Percentiles rank a stretch among this genome's conserved stretches.
Conservation (phyloP, 2,797 vertebrate genomes). For the Carcharodon carcharias region DNA sequence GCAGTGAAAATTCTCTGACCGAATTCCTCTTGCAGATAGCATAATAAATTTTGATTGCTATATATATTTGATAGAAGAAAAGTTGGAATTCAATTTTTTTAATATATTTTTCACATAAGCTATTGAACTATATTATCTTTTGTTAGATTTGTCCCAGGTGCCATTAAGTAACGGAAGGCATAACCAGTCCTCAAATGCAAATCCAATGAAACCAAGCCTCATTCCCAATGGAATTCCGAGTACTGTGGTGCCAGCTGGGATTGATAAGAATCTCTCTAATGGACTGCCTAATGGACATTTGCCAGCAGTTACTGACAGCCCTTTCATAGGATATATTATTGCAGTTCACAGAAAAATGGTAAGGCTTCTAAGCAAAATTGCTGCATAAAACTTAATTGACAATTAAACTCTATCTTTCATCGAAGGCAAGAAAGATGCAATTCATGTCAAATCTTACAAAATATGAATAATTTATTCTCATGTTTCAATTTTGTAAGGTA, state of each 20-base stretch:
- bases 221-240: slow-evolving; percentile 82
- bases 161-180: slow-evolving; percentile 62
- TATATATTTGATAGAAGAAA: background rate
- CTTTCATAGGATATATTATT: slow-evolving; percentile 92
- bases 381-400: background rate
- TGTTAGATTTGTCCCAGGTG: slow-evolving; percentile 56
- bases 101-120: background rate
- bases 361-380: slow-evolving; percentile 42
- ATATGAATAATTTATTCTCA: background rate
- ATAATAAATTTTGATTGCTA: background rate
- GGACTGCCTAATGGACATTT: slow-evolving; percentile 76
- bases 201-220: slow-evolving; percentile 58
- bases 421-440: background rate
- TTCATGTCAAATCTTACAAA: background rate
- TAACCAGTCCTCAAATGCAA: slow-evolving; percentile 60
- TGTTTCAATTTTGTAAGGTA: background rate
- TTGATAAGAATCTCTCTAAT: slow-evolving; percentile 59
- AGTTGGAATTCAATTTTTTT: background rate
- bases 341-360: slow-evolving; percentile 99
- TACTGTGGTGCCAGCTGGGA: slow-evolving; percentile 67
- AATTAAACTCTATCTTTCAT: background rate
- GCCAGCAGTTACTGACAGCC: slow-evolving; percentile 68
- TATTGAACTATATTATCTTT: slow-evolving; percentile 7
- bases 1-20: background rate
- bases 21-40: background rate